phyloP scores from a whole-genome alignment of 2,113 vertebrate species.

The Dipodomys ordii region DNA sequence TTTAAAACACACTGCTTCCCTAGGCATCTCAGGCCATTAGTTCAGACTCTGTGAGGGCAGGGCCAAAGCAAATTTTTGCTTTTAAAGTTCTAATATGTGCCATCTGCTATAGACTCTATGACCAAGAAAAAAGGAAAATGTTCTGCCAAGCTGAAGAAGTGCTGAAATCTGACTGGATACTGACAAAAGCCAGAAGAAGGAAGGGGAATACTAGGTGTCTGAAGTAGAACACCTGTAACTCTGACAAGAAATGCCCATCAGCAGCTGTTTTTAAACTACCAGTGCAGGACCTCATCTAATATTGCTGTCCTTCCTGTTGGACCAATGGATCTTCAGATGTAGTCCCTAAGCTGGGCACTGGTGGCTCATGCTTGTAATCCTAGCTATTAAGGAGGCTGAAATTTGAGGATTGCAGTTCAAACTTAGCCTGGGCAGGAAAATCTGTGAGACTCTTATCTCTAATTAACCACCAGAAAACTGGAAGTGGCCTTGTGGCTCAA shows the following conservation, averaged over 20 bases:
- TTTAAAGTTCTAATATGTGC: neutral
- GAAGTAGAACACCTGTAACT: neutral
- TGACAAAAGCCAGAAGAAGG: neutral
- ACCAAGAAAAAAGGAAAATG: neutral
- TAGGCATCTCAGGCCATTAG: neutral
- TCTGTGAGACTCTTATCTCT: too few species aligned
- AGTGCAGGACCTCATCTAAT: neutral
- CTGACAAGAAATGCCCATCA: neutral
- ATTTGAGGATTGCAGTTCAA: too few species aligned
- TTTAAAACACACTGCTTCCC: neutral
- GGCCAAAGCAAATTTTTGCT: neutral
- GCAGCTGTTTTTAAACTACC: neutral
- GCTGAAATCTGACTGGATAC: neutral
- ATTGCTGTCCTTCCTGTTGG: neutral
- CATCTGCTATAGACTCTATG: neutral
- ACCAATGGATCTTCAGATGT: neutral
- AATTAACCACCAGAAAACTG: too few species aligned
- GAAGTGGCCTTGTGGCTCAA: too few species aligned
- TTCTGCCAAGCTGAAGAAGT: neutral
- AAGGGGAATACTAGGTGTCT: neutral
- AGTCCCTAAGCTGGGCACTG: neutral
- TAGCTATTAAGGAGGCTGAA: too few species aligned
- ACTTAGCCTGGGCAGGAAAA: too few species aligned
- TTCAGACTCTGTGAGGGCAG: neutral
- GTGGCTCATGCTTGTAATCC: too few species aligned